Percentiles rank a stretch among this genome's conserved stretches.
phyloP scores from a whole-genome alignment of 2,797 vertebrate species.

The Acanthurus leucopareius region DNA sequence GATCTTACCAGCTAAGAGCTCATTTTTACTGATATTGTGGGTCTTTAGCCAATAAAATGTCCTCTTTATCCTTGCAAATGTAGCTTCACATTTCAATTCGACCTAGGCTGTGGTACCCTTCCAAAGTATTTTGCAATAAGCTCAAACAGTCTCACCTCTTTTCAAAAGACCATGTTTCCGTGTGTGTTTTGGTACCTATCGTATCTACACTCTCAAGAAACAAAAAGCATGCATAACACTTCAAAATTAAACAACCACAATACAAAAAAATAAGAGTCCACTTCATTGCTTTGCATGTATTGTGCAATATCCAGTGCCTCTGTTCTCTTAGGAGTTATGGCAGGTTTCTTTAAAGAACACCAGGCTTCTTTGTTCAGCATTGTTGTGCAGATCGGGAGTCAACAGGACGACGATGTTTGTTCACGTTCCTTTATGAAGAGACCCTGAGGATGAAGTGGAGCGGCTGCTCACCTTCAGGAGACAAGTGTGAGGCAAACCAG shows the following conservation, averaged over 20 bases:
- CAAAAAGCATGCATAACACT: constrained; percentile 61
- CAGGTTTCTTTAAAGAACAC: constrained; percentile 64
- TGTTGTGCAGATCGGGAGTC: constrained; percentile 31
- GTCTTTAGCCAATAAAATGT: constrained; percentile 15
- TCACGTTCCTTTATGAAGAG: constrained; percentile 92
- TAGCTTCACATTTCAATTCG: constrained; percentile 26
- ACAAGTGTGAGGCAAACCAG: constrained; percentile 45
- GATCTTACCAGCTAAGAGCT: neutral
- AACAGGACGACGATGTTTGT: constrained; percentile 50
- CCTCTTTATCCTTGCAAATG: constrained; percentile 1
- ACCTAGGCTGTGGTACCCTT: neutral
- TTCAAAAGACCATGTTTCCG: constrained; percentile 26
- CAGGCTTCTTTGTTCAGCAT: constrained; percentile 55
- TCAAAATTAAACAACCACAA: constrained; percentile 58
- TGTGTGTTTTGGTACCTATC: constrained; percentile 47
- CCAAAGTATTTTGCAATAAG: constrained; percentile 18
- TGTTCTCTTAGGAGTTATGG: constrained; percentile 58
- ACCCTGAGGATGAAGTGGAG: constrained; percentile 89
- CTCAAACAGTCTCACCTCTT: constrained; percentile 29
- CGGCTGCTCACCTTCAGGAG: constrained; percentile 90
- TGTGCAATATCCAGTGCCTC: constrained; percentile 59
- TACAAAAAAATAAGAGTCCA: constrained; percentile 48
- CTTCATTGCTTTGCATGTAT: constrained; percentile 64
- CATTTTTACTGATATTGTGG: neutral
- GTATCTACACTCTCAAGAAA: constrained; percentile 58